A percentile compares a stretch with the other conserved stretches of the same genome.
Conservation (phyloP, 2,888 invertebrate species). For the Cosmorhoe ocellata region DNA sequence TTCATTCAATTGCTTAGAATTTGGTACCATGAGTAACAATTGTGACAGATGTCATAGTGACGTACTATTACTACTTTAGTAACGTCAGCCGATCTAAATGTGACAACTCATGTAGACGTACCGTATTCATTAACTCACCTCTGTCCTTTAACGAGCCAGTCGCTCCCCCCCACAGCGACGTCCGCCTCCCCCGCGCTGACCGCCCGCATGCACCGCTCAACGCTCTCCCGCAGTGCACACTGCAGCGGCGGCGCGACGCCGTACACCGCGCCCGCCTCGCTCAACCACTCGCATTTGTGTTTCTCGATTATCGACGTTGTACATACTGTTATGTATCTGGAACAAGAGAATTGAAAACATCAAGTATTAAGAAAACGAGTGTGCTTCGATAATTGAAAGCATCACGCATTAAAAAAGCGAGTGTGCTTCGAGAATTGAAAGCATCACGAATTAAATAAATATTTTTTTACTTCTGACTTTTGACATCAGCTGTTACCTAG, state of each 20-base stretch:
- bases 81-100: no score
- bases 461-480: no score
- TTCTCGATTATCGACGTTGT: constrained; percentile 86
- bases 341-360: constrained; percentile 17
- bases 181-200: constrained; percentile 85
- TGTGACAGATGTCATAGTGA: no score
- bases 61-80: no score
- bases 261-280: constrained; percentile 87
- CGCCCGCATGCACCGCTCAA: constrained; percentile 86
- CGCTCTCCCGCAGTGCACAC: constrained; percentile 84
- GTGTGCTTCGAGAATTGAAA: no score
- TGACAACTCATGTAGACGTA: no score
- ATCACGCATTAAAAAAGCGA: no score
- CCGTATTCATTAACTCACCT: constrained; percentile 72
- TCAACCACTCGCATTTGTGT: constrained; percentile 90
- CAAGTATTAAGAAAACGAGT: no score
- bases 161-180: constrained; percentile 87
- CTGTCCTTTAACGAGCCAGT: constrained; percentile 86
- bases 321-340: constrained; percentile 83
- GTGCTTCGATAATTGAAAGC: no score
- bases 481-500: constrained; percentile 62
- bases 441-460: no score
- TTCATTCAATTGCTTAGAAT: no score
- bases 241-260: constrained; percentile 91
- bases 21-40: no score